Evolutionary conservation across 2,888 invertebrate genomes (phyloP).

Genomic region (Conus canariensis): DNA sequence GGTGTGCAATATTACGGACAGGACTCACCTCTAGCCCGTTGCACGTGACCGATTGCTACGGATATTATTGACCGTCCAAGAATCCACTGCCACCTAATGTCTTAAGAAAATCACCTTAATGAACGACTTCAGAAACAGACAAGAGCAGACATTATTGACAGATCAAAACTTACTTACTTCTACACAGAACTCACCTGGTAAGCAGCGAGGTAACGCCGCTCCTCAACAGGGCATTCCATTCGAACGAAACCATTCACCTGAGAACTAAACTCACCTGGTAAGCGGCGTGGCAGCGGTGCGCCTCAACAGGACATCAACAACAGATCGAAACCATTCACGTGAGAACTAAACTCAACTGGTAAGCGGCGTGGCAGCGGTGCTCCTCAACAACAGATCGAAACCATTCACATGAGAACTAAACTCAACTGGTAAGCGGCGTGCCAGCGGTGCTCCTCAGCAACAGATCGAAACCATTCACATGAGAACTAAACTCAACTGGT

Average conservation of each 20-base stretch:
- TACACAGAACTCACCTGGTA: conserved; percentile 71
- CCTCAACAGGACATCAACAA: conserved; percentile 54
- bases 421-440: conserved; percentile 77
- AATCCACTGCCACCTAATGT: no score
- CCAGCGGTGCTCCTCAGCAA: conserved; percentile 74
- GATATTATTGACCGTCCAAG: no score
- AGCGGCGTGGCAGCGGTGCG: conserved; percentile 73
- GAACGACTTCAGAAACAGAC: no score
- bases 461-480: conserved; percentile 60
- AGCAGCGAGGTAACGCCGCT: conserved; percentile 73
- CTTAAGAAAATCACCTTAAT: no score
- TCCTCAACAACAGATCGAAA: conserved; percentile 36
- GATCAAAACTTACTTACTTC: neutral
- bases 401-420: neutral
- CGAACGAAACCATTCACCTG: conserved; percentile 57
- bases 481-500: conserved; percentile 69
- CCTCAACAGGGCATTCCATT: conserved; percentile 67
- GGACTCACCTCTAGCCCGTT: no score
- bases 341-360: conserved; percentile 68
- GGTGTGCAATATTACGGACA: no score
- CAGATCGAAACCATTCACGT: neutral
- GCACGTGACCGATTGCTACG: no score
- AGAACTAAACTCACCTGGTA: conserved; percentile 71
- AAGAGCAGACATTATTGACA: no score
- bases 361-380: conserved; percentile 75